Conservation (phyloP, 2,113 vertebrate species). For the Tupaia chinensis region DNA sequence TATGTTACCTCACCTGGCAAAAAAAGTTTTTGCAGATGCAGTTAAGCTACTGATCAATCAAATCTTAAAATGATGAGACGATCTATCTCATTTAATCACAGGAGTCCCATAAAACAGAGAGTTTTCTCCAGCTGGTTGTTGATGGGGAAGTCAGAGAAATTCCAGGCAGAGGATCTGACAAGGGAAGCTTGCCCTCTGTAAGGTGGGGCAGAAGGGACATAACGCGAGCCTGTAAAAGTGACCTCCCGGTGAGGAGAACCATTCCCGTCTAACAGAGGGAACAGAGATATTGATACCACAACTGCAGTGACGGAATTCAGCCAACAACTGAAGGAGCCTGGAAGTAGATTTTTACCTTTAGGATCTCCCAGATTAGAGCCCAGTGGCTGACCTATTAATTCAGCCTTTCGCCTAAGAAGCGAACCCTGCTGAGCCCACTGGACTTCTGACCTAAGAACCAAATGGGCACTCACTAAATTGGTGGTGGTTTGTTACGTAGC, state of each 20-base stretch:
- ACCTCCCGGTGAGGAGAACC: neutral
- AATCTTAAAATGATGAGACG: neutral
- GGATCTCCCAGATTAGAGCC: neutral
- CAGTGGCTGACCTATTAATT: too few species aligned
- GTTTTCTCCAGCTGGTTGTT: neutral
- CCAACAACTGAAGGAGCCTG: neutral
- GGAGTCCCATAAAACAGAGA: neutral
- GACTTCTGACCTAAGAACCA: neutral
- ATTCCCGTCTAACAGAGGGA: neutral
- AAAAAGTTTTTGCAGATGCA: neutral
- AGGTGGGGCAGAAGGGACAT: too few species aligned
- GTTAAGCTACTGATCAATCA: neutral
- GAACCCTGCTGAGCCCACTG: neutral
- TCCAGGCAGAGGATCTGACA: too few species aligned
- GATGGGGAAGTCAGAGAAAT: neutral
- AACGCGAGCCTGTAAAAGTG: too few species aligned
- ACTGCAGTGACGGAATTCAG: neutral
- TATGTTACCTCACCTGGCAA: neutral
- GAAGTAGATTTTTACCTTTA: neutral
- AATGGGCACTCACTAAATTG: rapidly evolving
- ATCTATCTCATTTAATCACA: neutral
- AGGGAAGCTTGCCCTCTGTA: too few species aligned
- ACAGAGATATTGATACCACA: neutral
- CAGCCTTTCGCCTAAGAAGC: neutral
- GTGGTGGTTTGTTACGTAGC: neutral